Evolutionary conservation across 1,140 invertebrate species (phyloP), one percentile per base, ranked within the genome.

Genomic region (Dreissena rostriformis): DNA sequence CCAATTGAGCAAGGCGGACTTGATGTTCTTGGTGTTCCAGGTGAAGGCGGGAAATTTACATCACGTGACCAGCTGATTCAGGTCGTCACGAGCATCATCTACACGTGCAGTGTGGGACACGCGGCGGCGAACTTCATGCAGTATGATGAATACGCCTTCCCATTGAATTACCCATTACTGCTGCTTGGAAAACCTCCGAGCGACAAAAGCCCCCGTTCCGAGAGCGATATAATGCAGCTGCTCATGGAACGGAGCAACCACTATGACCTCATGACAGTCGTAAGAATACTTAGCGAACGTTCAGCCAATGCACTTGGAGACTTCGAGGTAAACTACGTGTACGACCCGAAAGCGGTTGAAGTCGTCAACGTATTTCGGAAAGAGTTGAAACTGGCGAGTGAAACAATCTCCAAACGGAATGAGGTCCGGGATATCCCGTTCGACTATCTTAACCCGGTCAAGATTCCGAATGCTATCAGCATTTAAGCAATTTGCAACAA

Each of bases 141-240:
- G 80, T 90, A 90, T 63, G 82, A 87, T 22, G 87, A 90, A 65
- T 94, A 94, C 79, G 92, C 88, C 24, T 94, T 94, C 86, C 90
- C 92, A 11, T 92, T 93, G 11, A 94, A 94, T 84, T 94, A 94
- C 85, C 94, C 94, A 7, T 90, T 88, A 29, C 88, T 90, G 51
- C 83, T 94, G 1, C 80, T 87, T 10, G 91, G 88, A 72, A 65
- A 87, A 19, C 85, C 91, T 14, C 93, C 94, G 4, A 89, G 51
- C 29, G 87, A 91, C 73, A 94, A 94, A 86, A 39, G 2, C 1
- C 6, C 2, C 8, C 19, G 17, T 7, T 49, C 65, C 15, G 77
- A 79, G n/a, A 53, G 26, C n/a, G 28, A 68, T 0, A 14, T 79
- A 1, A 14, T 79, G 5, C 29, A 79, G 8, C 8, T 19, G 19